Base-by-base conservation (phyloP, 2,888 invertebrate species). In the Furcula furcula region DNA sequence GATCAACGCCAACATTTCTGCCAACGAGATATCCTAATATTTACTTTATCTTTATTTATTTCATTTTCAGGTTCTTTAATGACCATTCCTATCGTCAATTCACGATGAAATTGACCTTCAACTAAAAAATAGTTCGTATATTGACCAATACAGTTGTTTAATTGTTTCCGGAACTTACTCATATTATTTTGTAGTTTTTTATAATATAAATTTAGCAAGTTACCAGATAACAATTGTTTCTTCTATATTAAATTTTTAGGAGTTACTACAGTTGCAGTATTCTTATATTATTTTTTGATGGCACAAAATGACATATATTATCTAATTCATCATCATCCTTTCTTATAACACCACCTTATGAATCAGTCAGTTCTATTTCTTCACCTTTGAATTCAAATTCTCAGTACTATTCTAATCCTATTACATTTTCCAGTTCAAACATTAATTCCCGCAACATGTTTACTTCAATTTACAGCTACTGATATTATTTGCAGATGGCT, bases 1-100 rank as follows among this genome's bases (percentile, higher is more conserved):
- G 86, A 74, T 57, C 48, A 39, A 35, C 40, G 85, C 86, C 84
- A 86, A 81, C 73, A 79, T 79, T 78, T 81, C 78, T 67, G 70
- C 66, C 69, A 67, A 75, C 65, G 72, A 64, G 66, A 76, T 67
- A 57, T 60, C 60, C 36, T 46, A 68, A 60, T 68, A 48, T 69
- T 58, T n/a, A n/a, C n/a, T n/a, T n/a, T 63, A 67, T 66, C 55
- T 59, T 70, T 74, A 71, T 73, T 74, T 75, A 70, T 73, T 76
- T 68, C 65, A 65, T 76, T 65, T 66, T 61, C 45, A 49, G 41
- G 55, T 51, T 65, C 58, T 67, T 70, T 76, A 77, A 73, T 71
- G 71, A 68, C 63, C 58, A 65, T 69, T 63, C 43, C 45, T 50
- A 61, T 57, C 54, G 61, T 61, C 45, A 53, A 65, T 62, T 56